Evolutionary conservation across 2,888 invertebrate species (phyloP).

Genomic region (Habrosyne pyritoides): DNA sequence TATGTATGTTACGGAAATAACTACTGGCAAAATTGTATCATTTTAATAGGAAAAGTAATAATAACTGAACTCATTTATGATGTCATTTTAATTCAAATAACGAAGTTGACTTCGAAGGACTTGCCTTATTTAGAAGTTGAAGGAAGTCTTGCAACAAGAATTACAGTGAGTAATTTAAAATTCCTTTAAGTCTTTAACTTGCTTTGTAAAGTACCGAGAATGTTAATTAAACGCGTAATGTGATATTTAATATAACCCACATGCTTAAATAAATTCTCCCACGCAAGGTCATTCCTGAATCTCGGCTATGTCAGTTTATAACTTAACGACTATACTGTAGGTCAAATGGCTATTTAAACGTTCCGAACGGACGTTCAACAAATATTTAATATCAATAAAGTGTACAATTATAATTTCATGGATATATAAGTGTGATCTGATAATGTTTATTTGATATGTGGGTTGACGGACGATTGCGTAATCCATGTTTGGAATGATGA

Average conservation of each 20-base stretch:
- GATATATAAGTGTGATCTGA: background rate
- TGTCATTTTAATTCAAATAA: background rate
- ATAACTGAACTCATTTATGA: background rate
- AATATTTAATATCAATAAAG: background rate
- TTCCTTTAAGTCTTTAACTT: too few species aligned
- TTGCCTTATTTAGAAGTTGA: background rate
- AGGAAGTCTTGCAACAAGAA: background rate
- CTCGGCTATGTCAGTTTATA: constrained; percentile 41
- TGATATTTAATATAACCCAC: background rate
- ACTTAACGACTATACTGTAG: constrained; percentile 48
- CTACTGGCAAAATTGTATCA: background rate
- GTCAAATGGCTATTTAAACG: constrained; percentile 48
- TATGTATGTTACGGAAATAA: background rate
- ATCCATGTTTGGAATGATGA: background rate
- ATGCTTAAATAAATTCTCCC: constrained; percentile 28
- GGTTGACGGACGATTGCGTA: constrained; percentile 9
- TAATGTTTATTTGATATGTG: constrained; percentile 7
- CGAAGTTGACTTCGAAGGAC: background rate
- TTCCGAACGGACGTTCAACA: background rate
- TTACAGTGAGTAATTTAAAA: background rate
- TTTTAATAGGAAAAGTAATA: background rate
- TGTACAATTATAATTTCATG: constrained; percentile 3
- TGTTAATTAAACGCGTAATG: background rate
- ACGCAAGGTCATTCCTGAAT: constrained; percentile 56
- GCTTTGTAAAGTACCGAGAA: background rate